These are phyloP conservation scores for Heliconius nattereri DNA, from an alignment of 1,140 invertebrate genomes.

Conservation along the genomic window DNA sequence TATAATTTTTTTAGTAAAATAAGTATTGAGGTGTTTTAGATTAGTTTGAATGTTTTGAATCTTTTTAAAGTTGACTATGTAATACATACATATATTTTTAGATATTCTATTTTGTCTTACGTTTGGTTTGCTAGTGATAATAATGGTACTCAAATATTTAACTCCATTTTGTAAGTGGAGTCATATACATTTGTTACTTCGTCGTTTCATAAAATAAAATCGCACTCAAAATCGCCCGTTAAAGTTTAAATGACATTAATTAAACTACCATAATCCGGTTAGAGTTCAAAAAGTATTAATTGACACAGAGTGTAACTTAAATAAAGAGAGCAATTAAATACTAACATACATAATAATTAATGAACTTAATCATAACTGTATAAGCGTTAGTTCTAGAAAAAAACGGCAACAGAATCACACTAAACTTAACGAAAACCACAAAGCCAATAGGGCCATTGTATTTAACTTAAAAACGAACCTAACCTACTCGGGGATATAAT, in stretches of 20 bases:
- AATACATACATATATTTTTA: no score
- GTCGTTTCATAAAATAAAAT: no score
- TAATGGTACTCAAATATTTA: no score
- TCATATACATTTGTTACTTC: no score
- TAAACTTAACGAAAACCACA: conserved; percentile 67
- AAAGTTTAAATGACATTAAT: background rate
- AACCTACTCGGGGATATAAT: conserved; percentile 59
- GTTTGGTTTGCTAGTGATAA: no score
- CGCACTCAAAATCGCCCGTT: background rate
- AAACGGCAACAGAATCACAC: conserved; percentile 36
- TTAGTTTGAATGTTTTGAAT: no score
- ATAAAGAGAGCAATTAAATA: background rate
- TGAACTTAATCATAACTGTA: background rate
- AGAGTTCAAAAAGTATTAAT: background rate
- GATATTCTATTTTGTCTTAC: no score
- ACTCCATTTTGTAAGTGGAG: no score
- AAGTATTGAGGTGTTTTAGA: no score
- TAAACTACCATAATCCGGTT: background rate
- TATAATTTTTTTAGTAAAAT: no score
- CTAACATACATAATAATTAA: background rate
- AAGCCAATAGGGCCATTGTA: conserved; percentile 63
- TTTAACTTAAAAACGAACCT: conserved; percentile 54
- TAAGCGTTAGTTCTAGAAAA: background rate
- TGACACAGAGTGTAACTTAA: background rate
- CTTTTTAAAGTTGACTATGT: no score